Conservation (phyloP, 2,888 invertebrate species). For the Monopis laevigella region DNA sequence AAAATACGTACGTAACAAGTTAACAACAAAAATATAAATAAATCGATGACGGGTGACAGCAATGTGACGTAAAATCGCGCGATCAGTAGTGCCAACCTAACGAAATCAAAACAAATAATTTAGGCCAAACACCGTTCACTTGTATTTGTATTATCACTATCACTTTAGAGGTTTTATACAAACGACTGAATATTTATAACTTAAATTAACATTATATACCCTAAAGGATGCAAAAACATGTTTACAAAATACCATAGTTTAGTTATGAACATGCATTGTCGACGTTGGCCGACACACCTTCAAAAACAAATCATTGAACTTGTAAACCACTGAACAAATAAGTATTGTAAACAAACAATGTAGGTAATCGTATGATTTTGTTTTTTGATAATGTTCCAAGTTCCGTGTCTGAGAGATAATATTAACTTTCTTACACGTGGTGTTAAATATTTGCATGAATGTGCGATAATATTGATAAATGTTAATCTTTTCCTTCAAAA, state of each 20-base stretch:
- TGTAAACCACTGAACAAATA: background rate
- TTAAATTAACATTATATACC: background rate
- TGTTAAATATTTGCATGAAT: too few species aligned
- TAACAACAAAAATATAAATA: conserved; percentile 34
- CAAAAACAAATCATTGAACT: background rate
- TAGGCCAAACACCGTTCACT: conserved; percentile 4
- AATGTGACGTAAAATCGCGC: conserved; percentile 48
- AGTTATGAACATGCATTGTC: too few species aligned
- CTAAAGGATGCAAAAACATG: conserved; percentile 3
- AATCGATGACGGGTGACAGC: conserved; percentile 36
- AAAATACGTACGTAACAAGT: conserved; percentile 1
- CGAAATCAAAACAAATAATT: conserved; percentile 17
- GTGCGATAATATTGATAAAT: too few species aligned
- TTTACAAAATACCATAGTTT: background rate
- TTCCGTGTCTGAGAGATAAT: background rate
- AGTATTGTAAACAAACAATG: conserved; percentile 8
- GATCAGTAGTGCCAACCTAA: conserved; percentile 44
- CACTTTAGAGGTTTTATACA: background rate
- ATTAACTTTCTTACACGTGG: background rate
- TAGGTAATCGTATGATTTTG: background rate
- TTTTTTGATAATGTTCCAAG: conserved; percentile 5
- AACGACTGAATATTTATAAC: background rate
- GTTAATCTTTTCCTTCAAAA: too few species aligned
- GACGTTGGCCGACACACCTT: conserved; percentile 7
- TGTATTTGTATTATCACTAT: background rate